Conservation (phyloP, 1,140 invertebrate species). For the Euborellia annulipes region DNA sequence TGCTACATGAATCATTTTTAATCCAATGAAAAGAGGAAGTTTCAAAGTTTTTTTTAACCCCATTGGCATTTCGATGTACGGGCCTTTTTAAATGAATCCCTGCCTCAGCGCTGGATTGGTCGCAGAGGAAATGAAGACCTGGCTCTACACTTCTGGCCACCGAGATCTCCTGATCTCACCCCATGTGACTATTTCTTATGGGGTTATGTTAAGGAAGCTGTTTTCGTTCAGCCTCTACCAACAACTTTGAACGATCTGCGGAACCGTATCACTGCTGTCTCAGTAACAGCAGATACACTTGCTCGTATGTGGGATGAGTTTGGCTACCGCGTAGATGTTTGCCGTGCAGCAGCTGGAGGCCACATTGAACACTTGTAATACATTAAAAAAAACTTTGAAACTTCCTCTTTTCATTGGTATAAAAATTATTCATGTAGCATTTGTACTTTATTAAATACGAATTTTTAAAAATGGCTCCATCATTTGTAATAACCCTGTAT, state of each 20-base stretch:
- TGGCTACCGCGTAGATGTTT: conserved; percentile 1
- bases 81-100: conserved; percentile 21
- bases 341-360: neutral
- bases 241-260: conserved; percentile 1
- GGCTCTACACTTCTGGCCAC: conserved; percentile 10
- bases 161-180: conserved; percentile 17
- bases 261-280: neutral
- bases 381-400: neutral
- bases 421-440: neutral
- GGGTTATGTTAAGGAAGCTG: conserved; percentile 15
- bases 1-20: no score
- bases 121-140: conserved; percentile 15
- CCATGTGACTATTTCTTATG: conserved; percentile 16
- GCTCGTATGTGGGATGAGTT: conserved; percentile 3
- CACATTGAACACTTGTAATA: conserved; percentile 6
- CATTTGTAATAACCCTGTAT: no score
- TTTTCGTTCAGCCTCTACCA: conserved; percentile 9
- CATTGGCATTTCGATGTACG: conserved; percentile 22
- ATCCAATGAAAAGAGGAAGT: no score
- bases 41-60: no score
- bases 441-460: neutral
- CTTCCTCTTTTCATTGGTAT: neutral
- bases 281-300: neutral
- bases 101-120: conserved; percentile 27
- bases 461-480: conserved; percentile 1